These are phyloP conservation scores for Artibeus lituratus DNA, from an alignment of 2,797 vertebrate genomes.

Conservation along the genomic window DNA sequence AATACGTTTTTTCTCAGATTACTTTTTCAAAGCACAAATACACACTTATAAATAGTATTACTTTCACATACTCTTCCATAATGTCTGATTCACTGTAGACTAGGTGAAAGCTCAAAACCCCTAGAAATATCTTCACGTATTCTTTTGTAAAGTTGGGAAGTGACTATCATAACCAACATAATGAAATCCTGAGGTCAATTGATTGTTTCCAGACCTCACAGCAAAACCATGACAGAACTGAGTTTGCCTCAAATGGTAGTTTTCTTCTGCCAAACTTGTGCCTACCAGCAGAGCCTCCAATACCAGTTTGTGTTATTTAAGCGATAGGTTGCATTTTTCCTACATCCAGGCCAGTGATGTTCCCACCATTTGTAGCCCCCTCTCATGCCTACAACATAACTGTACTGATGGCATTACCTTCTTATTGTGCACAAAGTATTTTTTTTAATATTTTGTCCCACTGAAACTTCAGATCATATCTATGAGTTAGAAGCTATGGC, in stretches of 20 bases:
- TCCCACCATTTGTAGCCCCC: neutral
- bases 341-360: neutral
- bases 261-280: neutral
- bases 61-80: neutral
- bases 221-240: neutral
- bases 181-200: neutral
- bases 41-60: neutral
- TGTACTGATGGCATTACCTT: neutral
- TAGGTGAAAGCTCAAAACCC: neutral
- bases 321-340: neutral
- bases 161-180: neutral
- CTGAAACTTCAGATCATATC: neutral
- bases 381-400: neutral
- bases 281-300: rapidly evolving
- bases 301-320: neutral
- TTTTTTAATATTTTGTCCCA: neutral
- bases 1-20: neutral
- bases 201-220: neutral
- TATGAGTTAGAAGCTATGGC: neutral
- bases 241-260: neutral
- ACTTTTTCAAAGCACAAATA: slow-evolving; percentile 34
- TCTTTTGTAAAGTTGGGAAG: neutral
- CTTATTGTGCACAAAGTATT: neutral
- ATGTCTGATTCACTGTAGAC: neutral
- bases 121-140: neutral